Evolutionary conservation across 2,113 vertebrate species (phyloP), one percentile per base, ranked within the genome.

Genomic region (Dipodomys stephensi): DNA sequence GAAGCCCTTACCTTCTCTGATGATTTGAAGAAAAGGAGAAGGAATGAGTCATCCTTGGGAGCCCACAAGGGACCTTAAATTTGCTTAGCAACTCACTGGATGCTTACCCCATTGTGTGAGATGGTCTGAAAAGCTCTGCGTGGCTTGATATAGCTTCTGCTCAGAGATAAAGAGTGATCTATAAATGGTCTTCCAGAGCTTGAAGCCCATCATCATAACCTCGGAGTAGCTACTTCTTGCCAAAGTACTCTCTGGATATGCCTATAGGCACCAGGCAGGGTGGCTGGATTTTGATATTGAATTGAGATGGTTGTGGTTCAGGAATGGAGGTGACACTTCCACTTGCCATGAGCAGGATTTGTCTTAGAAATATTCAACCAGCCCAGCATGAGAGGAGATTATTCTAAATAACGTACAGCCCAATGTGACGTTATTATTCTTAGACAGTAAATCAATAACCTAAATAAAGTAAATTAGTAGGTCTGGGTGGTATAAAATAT

Each of bases 401-500:
- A 91, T 64, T 95, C 94, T 95, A 93, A 96, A 94, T 93, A 95
- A 90, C 74, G 39, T 88, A 96, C n/a, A 88, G 86, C 81, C 83
- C 32, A 19, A 82, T 15, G 44, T 92, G 96, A 87, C 96, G 97
- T 95, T 96, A 97, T 97, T 97, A 49, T 96, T 94, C 96, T 94
- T 93, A 46, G 83, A 96, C 94, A 87, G 87, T 96, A 94, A 97
- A 97, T 98, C 97, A 96, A 97, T 96, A 98, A 97, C 93, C 94
- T 97, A 98, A 98, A 95, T 95, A 98, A 97, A 96, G 93, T 90
- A 90, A 97, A 97, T 92, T 96, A 95, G 82, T 85, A 95, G 90
- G 95, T 92, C 97, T 91, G 91, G 80, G 73, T 49, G 88, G 90
- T 93, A 96, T 94, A 97, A 98, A 98, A 96, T 96, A 96, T 30